Evolutionary conservation across 2,888 invertebrate genomes (phyloP), one percentile per base, ranked within the genome.

Genomic region (Thecocarcelia acutangulata): DNA sequence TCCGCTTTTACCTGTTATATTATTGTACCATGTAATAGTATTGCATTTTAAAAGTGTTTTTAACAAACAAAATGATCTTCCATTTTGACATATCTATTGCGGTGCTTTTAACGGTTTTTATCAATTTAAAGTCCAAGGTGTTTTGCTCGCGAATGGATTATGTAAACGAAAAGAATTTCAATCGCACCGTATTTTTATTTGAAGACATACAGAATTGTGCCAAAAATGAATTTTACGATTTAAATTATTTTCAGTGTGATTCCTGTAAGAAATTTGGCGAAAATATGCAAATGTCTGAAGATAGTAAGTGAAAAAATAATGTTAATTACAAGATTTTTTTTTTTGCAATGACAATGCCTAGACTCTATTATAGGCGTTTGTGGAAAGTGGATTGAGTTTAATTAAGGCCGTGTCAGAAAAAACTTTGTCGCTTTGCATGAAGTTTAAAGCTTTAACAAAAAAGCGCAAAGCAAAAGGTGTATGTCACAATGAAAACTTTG

Each of bases 191-290:
- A 46, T 89, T 88, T 82, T 83, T 84, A 0, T 87, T 86, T 72
- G 85, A 85, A 37, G 80, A 85, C 59, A 83, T 85, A 4, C 80
- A 82, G 73, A 79, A 89, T 80, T 93, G 93, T 85, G 89, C 87
- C 46, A 85, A 84, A 74, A 90, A 90, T 82, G 92, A 93, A 86
- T 92, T 91, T 86, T 93, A 92, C 79, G 91, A 92, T 87, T 84
- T 91, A 48, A 89, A 91, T 84, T 88, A 88, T 33, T 91, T 93
- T 75, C 89, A 90, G 56, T 93, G 93, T 86, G 82, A 87, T 21
- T 84, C 89, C 0, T 93, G 93, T 86, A 89, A 86, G 40, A 84
- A 84, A 54, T 83, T 80, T 63, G 86, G 83, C 63, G 85, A 84
- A 50, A 80, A 88, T 83, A 72, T 89, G 84, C 86, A 88, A 73